Percentiles rank a stretch among this genome's conserved stretches.
Conservation (phyloP, 2,888 invertebrate genomes). For the Scaptomyza reducta region DNA sequence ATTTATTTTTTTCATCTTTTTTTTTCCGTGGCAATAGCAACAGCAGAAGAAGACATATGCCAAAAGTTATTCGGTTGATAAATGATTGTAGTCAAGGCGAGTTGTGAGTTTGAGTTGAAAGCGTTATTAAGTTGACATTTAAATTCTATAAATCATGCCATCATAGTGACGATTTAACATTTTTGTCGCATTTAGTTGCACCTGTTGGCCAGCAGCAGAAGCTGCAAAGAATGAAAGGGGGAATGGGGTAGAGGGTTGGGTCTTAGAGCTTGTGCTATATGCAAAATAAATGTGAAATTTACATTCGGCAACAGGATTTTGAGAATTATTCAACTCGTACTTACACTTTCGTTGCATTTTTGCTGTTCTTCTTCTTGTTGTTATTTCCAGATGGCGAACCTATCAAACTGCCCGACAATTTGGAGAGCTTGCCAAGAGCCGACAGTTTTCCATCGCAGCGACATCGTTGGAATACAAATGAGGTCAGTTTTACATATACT, state of each 20-base stretch:
- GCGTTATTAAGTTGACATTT: constrained; percentile 72
- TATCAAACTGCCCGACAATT: constrained; percentile 96
- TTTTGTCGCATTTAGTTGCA: constrained; percentile 76
- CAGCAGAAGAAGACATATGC: constrained; percentile 45
- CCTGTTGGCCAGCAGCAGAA: constrained; percentile 56
- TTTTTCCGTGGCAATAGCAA: constrained; percentile 12
- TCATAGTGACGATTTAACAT: constrained; percentile 62
- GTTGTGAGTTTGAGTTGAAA: constrained; percentile 2
- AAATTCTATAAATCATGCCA: constrained; percentile 72
- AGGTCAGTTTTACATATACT: constrained; percentile 87
- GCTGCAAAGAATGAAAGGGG: not conserved
- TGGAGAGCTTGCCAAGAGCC: constrained; percentile 96
- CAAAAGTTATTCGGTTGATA: constrained; percentile 52
- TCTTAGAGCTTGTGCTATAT: constrained; percentile 27
- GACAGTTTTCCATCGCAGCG: constrained; percentile 97
- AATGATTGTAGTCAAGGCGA: constrained; percentile 40
- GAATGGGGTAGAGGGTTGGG: not conserved
- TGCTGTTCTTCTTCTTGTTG: constrained; percentile 15
- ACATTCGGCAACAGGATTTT: constrained; percentile 57
- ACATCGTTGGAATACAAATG: constrained; percentile 99
- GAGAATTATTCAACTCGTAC: constrained; percentile 29
- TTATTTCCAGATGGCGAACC: constrained; percentile 92
- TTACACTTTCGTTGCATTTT: constrained; percentile 68
- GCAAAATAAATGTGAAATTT: constrained; percentile 54
- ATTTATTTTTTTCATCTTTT: constrained; percentile 8